Evolutionary conservation across 2,888 invertebrate species (phyloP), one percentile per base, ranked within the genome.

Genomic region (Prosopocoilus inquinatus): DNA sequence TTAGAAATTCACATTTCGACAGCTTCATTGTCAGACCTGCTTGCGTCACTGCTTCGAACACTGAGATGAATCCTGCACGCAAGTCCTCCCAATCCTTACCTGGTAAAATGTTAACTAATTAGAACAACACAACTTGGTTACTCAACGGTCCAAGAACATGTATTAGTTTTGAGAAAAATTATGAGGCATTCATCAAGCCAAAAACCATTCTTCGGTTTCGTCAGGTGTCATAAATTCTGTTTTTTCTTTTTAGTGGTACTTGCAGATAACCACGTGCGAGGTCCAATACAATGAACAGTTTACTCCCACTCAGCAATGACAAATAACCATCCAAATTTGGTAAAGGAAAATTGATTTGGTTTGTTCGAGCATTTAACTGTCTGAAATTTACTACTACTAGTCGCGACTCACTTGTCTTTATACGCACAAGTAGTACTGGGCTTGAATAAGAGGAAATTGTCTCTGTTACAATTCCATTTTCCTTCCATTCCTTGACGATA

Each of bases 151-250:
- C 16, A 16, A 16, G 16, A 16, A 16, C 3, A 16, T 16, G 16
- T 16, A 16, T 16, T 16, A 16, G 16, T 16, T 16, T 16, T 16
- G 16, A 16, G 16, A 16, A 16, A 16, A 2, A 16, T 2, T 2
- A 47, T 9, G 47, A 8, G 3, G 47, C 47, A 16, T 34, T 47
- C 34, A 32, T 47, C 9, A 47, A 34, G 4, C 47, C 20, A 13
- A 47, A 33, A 9, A 9, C 4, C 33, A 49, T 49, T 39, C 66
- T 3, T 65, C 71, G 0, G 66, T 62, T 8, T 66, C 69, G 48
- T 69, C 69, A 1, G 70, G 72, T 2, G 60, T 58, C 9, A 58
- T 56, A 35, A 55, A 60, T 2, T 53, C 56, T 0, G 60, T 60
- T 45, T 60, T 58, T 8, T n/a, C 4, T 32, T 53, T 50, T 1